phyloP scores from a whole-genome alignment of 2,888 invertebrate species.

The Patella pellucida region DNA sequence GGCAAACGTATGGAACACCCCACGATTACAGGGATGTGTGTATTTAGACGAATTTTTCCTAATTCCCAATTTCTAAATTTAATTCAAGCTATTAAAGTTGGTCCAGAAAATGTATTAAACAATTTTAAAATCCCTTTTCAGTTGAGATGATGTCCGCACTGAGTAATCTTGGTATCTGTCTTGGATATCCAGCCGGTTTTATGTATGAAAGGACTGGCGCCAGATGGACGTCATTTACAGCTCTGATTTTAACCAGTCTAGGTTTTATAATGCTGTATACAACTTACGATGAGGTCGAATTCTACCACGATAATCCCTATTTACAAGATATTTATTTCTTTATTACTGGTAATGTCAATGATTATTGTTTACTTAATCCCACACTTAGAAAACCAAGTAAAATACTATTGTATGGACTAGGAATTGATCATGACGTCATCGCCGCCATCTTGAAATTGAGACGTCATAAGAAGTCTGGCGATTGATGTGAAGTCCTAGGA shows the following conservation, averaged over 20 bases:
- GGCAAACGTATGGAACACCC: too few species aligned
- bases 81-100: too few species aligned
- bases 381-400: too few species aligned
- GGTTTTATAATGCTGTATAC: conserved; percentile 26
- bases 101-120: too few species aligned
- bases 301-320: conserved; percentile 14
- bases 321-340: conserved; percentile 23
- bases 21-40: too few species aligned
- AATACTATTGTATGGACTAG: too few species aligned
- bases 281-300: conserved; percentile 14
- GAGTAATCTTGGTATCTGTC: conserved; percentile 26
- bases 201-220: conserved; percentile 26
- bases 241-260: conserved; percentile 21
- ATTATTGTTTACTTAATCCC: too few species aligned
- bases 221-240: conserved; percentile 23
- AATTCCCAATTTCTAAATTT: not conserved
- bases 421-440: too few species aligned
- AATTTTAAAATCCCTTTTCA: conserved; percentile 11
- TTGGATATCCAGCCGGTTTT: conserved; percentile 30
- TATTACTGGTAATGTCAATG: conserved; percentile 14
- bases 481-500: too few species aligned
- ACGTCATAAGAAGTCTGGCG: not conserved
- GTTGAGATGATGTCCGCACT: conserved; percentile 29
- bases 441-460: too few species aligned
- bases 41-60: not conserved